Conservation (phyloP, 2,888 invertebrate genomes). For the Cryptocephalus moraei region DNA sequence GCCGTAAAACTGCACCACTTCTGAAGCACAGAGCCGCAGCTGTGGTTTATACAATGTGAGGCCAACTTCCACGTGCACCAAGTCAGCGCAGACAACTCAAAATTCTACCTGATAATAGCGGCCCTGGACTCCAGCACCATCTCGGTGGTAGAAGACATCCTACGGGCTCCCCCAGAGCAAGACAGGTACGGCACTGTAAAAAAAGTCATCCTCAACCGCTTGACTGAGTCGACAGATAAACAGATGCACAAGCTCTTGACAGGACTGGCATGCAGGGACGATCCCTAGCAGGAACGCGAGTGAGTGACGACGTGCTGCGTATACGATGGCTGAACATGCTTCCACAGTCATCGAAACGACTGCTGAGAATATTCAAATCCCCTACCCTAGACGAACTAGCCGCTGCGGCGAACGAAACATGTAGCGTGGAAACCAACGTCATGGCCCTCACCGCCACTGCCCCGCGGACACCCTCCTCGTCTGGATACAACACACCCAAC, state of each 20-base stretch:
- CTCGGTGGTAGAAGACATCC: not conserved
- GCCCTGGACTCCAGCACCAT: conserved; percentile 1
- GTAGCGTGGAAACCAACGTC: not conserved
- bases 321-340: not conserved
- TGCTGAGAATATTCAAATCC: not conserved
- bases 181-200: conserved; percentile 3
- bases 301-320: conserved; percentile 7
- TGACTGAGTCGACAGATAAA: conserved; percentile 8
- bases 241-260: conserved; percentile 10
- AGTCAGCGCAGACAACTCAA: conserved; percentile 1
- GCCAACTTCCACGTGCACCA: conserved; percentile 1
- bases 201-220: conserved; percentile 1
- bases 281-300: conserved; percentile 4
- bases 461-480: too few species aligned
- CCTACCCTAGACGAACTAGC: not conserved
- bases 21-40: too few species aligned
- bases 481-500: too few species aligned
- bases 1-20: conserved; percentile 1
- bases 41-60: conserved; percentile 1
- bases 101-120: not conserved
- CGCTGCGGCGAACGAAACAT: not conserved
- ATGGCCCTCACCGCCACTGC: too few species aligned
- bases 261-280: conserved; percentile 11
- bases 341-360: not conserved
- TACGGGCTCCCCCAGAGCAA: not conserved